Conservation (phyloP, 2,888 invertebrate genomes). For the Ischnura elegans region DNA sequence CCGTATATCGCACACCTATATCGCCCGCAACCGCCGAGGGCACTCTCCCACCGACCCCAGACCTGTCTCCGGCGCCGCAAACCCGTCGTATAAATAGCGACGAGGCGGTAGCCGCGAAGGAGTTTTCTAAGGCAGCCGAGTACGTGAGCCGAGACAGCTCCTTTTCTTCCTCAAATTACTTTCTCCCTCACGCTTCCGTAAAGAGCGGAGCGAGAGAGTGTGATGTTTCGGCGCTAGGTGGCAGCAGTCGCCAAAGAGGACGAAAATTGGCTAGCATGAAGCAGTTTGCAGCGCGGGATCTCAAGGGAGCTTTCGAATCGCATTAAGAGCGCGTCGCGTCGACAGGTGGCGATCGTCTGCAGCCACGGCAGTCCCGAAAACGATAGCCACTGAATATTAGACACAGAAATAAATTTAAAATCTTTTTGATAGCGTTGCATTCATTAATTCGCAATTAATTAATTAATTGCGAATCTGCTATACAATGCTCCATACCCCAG, state of each 20-base stretch:
- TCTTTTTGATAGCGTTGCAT: too few species aligned
- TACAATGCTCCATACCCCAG: too few species aligned
- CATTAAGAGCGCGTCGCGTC: neutral
- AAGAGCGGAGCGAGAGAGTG: neutral
- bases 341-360: too few species aligned
- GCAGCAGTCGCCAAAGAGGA: neutral
- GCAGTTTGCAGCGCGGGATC: neutral
- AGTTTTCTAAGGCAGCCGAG: neutral
- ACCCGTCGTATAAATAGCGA: conserved; percentile 8
- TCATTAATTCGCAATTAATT: too few species aligned
- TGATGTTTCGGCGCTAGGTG: neutral
- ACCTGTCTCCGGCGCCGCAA: neutral
- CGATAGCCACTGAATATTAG: too few species aligned
- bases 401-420: too few species aligned
- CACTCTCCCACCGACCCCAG: neutral
- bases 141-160: neutral
- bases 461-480: too few species aligned
- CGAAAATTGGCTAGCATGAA: neutral
- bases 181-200: neutral
- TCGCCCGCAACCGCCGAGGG: neutral
- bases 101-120: neutral
- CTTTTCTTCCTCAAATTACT: neutral
- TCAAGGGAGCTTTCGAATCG: neutral
- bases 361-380: too few species aligned
- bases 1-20: neutral